phyloP scores from a whole-genome alignment of 2,113 vertebrate genomes.

The Alouatta palliata region DNA sequence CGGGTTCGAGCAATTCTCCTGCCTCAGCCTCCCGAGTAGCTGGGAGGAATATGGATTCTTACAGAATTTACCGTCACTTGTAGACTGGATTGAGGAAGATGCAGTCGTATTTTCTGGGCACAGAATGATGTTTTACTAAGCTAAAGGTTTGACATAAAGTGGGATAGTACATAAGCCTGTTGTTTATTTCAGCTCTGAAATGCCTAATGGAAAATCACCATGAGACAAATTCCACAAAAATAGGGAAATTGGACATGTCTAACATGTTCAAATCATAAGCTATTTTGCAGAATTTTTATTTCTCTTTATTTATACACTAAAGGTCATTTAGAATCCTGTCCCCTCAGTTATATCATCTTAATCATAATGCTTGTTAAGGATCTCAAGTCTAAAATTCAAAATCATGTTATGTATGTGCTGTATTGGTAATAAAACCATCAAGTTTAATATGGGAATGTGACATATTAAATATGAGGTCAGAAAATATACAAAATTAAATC shows the following conservation, averaged over 20 bases:
- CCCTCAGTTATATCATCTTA: not conserved
- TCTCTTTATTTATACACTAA: not conserved
- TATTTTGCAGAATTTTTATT: not conserved
- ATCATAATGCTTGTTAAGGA: not conserved
- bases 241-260: not conserved
- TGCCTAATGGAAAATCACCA: constrained; percentile 18
- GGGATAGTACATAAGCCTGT: not conserved
- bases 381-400: not conserved
- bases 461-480: not conserved
- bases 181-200: not conserved
- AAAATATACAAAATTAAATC: not conserved
- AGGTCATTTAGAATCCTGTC: not conserved
- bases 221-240: not conserved
- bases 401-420: not conserved
- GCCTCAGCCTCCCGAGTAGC: too few relatives aligned
- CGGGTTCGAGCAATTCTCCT: too few relatives aligned
- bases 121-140: not conserved
- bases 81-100: not conserved
- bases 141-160: not conserved
- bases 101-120: not conserved
- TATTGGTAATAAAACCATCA: not conserved
- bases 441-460: not conserved
- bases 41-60: not conserved
- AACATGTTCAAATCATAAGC: not conserved
- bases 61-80: not conserved